Evolutionary conservation across 2,888 invertebrate genomes (phyloP), one percentile per base, ranked within the genome.

Genomic region (Teleiodes luculella): DNA sequence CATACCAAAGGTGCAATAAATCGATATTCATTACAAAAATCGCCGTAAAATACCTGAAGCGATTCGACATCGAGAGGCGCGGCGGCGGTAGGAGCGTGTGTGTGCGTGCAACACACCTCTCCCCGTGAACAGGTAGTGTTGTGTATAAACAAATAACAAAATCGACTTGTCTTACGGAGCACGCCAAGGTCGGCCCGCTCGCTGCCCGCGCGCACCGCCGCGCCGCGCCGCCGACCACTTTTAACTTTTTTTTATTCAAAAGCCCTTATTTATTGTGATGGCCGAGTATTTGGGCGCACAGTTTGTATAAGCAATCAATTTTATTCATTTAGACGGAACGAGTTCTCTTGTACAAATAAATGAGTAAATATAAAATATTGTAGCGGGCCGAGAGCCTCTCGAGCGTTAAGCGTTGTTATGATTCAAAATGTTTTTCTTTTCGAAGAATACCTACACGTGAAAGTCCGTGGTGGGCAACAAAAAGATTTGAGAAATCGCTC

Each of bases 301-400:
- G 87, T 87, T 87, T 88, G 87, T 88, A 86, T 87, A 87, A 86
- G 87, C 87, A 88, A 89, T 89, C 89, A 89, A 89, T 88, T 89
- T 89, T 86, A 87, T 88, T 88, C 86, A 87, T 89, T 88, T 86
- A 86, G 86, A 84, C 78, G 80, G 72, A 81, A 76, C 86, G 78
- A 77, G 81, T 82, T 83, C 74, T 71, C 74, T 76, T 77, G 72
- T 80, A 85, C 74, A 86, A 87, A 87, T 84, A 85, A 84, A 86
- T 83, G 79, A 85, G 74, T 79, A 68, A 79, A 82, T 72, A 72
- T 77, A 72, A 75, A 74, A 76, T 74, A 70, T 76, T 75, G 69
- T 75, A 72, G 68, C 69, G 72, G 70, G 64, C 62, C 57, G 61
- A 62, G 70, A 62, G 68, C 67, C 70, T 68, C 66, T 65, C 66